Evolutionary conservation across 2,888 invertebrate genomes (phyloP).

Genomic region (Coremacera marginata): DNA sequence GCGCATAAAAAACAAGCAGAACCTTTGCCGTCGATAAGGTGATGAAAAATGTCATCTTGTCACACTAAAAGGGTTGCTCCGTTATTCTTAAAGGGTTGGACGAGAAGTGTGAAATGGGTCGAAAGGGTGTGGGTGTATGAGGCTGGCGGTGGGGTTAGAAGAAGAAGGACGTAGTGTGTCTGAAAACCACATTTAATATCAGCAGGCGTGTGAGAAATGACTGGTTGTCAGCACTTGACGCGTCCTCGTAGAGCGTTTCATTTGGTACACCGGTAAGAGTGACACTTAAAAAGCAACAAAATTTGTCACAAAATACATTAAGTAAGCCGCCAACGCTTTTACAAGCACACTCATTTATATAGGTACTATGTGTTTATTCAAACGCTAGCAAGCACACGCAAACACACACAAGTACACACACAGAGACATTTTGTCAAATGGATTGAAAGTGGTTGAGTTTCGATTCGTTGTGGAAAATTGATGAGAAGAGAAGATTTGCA

Average conservation of each 20-base stretch:
- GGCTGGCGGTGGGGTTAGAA: not conserved
- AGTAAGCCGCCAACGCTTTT: not conserved
- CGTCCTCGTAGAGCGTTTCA: not conserved
- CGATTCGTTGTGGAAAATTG: not conserved
- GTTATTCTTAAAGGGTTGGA: not conserved
- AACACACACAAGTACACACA: not conserved
- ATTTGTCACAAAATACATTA: slow-evolving; percentile 20
- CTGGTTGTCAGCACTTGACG: slow-evolving; percentile 3
- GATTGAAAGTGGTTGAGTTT: not conserved
- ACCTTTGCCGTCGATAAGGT: not conserved
- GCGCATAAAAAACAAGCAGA: slow-evolving; percentile 2
- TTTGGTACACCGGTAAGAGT: not conserved
- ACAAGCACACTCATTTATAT: no score
- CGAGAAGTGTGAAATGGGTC: not conserved
- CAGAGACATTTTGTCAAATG: not conserved
- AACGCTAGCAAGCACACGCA: no score
- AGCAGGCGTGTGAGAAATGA: not conserved
- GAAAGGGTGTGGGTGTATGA: not conserved
- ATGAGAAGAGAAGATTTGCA: not conserved
- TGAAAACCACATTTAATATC: slow-evolving; percentile 12
- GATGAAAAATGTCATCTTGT: slow-evolving; percentile 13
- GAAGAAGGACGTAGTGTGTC: not conserved
- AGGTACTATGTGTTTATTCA: no score
- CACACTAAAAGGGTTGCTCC: slow-evolving; percentile 17
- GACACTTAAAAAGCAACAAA: slow-evolving; percentile 27